phyloP scores from a whole-genome alignment of 2,797 vertebrate species.

The Coendou prehensilis region DNA sequence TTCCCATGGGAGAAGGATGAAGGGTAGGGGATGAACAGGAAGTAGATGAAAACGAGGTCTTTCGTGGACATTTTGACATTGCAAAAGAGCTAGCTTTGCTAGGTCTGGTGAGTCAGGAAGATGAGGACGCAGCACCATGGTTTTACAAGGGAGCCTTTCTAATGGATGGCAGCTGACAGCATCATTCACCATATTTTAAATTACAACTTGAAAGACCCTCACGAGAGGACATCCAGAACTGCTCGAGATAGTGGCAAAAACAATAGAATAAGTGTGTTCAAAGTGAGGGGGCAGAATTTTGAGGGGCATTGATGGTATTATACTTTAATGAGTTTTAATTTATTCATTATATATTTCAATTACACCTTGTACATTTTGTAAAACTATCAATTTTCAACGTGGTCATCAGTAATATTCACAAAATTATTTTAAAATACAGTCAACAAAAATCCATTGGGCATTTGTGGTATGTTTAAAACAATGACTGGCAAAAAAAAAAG shows the following conservation, averaged over 20 bases:
- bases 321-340: neutral
- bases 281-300: neutral
- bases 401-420: neutral
- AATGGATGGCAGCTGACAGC: neutral
- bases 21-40: too few relatives aligned
- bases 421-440: neutral
- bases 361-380: neutral
- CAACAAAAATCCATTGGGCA: neutral
- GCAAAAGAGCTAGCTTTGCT: neutral
- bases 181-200: neutral
- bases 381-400: neutral
- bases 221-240: neutral
- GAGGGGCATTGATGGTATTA: neutral
- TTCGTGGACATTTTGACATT: neutral
- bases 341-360: neutral
- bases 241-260: neutral
- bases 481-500: neutral
- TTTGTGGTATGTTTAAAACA: neutral
- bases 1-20: too few relatives aligned
- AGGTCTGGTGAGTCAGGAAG: neutral
- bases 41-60: rapidly evolving
- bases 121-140: neutral
- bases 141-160: neutral
- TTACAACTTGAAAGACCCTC: neutral
- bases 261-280: neutral